A percentile compares a stretch with the other conserved stretches of the same genome.
These are phyloP conservation scores for Dendrolimus houi DNA, from an alignment of 2,888 invertebrate genomes.

Conservation along the genomic window DNA sequence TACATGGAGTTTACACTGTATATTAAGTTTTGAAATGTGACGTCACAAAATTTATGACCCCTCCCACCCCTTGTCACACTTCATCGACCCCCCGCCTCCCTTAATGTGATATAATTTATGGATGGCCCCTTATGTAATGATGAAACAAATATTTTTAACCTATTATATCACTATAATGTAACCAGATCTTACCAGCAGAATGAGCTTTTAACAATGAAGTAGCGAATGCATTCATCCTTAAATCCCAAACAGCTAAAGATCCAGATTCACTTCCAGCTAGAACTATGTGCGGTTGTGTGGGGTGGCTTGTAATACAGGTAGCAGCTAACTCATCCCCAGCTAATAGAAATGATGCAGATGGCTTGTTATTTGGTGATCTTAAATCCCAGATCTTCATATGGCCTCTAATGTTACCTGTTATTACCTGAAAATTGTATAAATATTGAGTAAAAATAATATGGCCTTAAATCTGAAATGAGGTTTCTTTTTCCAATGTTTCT, in stretches of 20 bases:
- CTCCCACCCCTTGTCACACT: not conserved
- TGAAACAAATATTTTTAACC: too few relatives aligned
- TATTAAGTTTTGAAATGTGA: not conserved
- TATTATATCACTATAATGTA: too few relatives aligned
- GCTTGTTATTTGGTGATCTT: conserved; percentile 77
- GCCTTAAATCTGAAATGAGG: too few relatives aligned
- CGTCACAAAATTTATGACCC: not conserved
- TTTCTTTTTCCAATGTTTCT: too few relatives aligned
- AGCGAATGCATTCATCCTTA: conserved; percentile 89
- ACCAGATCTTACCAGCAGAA: conserved; percentile 40
- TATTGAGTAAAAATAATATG: not conserved
- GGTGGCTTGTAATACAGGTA: conserved; percentile 87
- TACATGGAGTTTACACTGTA: too few relatives aligned
- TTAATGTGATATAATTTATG: not conserved
- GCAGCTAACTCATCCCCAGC: conserved; percentile 85
- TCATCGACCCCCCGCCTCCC: not conserved
- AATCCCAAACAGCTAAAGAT: conserved; percentile 91
- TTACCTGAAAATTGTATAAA: conserved; percentile 65
- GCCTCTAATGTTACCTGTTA: conserved; percentile 91
- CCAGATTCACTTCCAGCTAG: conserved; percentile 93
- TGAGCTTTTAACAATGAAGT: conserved; percentile 89
- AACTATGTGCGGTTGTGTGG: conserved; percentile 89
- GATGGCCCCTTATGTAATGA: not conserved
- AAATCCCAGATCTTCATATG: conserved; percentile 94
- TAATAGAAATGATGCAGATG: conserved; percentile 82